A percentile compares a stretch with the other conserved stretches of the same genome.
These are phyloP conservation scores for Gastrophysa polygoni DNA, from an alignment of 2,888 invertebrate species.

Conservation along the genomic window DNA sequence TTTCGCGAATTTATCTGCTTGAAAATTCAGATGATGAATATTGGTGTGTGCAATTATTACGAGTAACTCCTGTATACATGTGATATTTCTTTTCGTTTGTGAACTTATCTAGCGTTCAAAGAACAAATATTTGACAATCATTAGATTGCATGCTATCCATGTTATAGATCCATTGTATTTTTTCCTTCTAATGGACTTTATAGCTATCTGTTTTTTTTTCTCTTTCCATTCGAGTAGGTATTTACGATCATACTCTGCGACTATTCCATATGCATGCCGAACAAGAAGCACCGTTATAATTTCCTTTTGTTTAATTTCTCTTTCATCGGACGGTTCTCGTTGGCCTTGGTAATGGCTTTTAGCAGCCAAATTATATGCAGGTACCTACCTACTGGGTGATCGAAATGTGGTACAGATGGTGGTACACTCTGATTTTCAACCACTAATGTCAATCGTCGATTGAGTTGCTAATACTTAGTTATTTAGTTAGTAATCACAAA, in stretches of 20 bases:
- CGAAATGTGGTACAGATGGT: neutral
- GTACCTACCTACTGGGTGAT: neutral
- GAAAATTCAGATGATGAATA: too few species aligned
- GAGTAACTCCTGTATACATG: too few species aligned
- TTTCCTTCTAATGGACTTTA: neutral
- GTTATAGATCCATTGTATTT: neutral
- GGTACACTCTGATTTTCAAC: too few species aligned
- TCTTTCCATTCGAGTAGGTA: neutral
- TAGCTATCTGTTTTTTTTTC: neutral
- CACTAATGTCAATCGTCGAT: too few species aligned
- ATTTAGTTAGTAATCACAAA: too few species aligned
- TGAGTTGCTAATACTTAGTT: too few species aligned
- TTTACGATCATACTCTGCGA: neutral
- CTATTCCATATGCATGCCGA: neutral
- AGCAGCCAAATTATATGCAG: neutral
- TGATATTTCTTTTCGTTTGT: too few species aligned
- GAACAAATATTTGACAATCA: neutral
- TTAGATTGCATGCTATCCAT: neutral
- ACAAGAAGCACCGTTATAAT: conserved; percentile 10
- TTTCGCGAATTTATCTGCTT: too few species aligned
- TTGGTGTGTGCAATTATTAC: too few species aligned
- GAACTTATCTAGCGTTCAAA: neutral
- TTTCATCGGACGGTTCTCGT: neutral
- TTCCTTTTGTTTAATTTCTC: conserved; percentile 9
- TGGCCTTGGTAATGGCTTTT: neutral